phyloP scores from a whole-genome alignment of 2,113 vertebrate species.

The Anas platyrhynchos region DNA sequence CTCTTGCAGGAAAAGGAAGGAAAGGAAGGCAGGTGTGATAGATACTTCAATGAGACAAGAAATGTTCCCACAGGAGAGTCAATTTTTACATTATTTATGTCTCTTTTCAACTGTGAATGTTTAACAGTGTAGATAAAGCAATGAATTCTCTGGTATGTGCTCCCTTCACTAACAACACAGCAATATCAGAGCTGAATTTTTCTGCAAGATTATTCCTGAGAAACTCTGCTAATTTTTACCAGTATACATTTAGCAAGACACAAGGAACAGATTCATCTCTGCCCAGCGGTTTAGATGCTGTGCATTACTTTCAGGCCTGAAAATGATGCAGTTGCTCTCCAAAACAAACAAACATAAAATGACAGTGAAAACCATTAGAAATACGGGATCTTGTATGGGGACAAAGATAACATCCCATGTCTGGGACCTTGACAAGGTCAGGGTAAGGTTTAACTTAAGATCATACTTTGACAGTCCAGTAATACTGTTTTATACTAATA shows the following conservation, averaged over 20 bases:
- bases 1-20: background rate
- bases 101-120: background rate
- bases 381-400: background rate
- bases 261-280: background rate
- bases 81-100: slow-evolving; percentile 37
- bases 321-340: background rate
- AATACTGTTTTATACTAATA: background rate
- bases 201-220: background rate
- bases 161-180: background rate
- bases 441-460: background rate
- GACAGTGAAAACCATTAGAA: background rate
- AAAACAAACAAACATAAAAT: background rate
- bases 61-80: background rate
- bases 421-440: background rate
- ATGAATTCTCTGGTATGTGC: background rate
- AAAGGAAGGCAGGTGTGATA: background rate
- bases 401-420: background rate
- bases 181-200: background rate
- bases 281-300: background rate
- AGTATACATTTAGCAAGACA: background rate
- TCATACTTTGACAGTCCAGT: background rate
- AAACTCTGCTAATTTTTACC: background rate
- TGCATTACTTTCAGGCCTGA: background rate
- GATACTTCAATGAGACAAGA: background rate
- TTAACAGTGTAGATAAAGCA: background rate